Evolutionary conservation across 2,113 vertebrate species (phyloP).

Genomic region (Bubo scandiacus): DNA sequence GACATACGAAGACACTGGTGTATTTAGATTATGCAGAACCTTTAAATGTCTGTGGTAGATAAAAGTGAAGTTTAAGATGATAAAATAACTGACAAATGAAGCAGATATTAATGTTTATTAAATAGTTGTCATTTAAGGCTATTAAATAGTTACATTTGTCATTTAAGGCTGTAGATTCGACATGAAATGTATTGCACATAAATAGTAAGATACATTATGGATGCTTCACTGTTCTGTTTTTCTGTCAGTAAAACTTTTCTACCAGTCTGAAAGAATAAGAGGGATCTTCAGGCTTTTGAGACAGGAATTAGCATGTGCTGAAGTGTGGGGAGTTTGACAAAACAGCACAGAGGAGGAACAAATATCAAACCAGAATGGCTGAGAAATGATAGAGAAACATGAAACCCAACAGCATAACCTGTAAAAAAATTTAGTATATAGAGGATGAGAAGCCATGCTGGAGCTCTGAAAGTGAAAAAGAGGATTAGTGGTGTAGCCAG

Average conservation of each 20-base stretch:
- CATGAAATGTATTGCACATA: neutral
- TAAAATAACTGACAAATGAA: constrained; percentile 6
- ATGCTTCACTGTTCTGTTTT: neutral
- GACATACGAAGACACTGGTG: neutral
- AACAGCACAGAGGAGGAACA: neutral
- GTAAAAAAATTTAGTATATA: neutral
- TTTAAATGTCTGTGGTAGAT: neutral
- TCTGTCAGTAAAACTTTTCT: neutral
- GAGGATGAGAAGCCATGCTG: neutral
- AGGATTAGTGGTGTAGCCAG: neutral
- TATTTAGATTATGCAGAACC: neutral
- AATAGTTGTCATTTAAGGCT: neutral
- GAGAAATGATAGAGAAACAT: neutral
- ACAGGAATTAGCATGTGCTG: neutral
- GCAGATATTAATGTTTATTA: neutral
- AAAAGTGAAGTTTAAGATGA: neutral
- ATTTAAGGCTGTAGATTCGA: constrained; percentile 16
- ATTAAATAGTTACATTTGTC: neutral
- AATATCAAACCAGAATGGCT: neutral
- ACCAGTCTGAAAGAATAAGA: neutral
- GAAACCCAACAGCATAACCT: neutral
- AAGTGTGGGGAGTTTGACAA: neutral
- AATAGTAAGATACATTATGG: neutral
- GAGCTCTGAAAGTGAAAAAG: neutral
- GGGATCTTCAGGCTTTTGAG: neutral